A percentile compares a stretch with the other conserved stretches of the same genome.
These are phyloP conservation scores for Loxodonta africana DNA, from an alignment of 2,113 vertebrate genomes.

Conservation along the genomic window DNA sequence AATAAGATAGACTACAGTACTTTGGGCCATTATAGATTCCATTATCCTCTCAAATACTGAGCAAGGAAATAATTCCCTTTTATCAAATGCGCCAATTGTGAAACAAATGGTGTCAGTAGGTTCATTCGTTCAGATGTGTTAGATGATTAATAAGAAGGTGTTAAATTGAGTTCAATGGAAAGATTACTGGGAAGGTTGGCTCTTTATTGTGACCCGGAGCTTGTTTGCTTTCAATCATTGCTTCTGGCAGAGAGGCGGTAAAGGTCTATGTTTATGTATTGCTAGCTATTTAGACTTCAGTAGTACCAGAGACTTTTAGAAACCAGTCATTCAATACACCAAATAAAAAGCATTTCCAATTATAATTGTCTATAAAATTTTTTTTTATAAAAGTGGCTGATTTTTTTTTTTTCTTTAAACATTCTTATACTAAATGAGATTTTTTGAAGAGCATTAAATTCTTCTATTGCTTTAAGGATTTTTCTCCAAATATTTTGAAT, in stretches of 20 bases:
- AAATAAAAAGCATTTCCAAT: conserved; percentile 1
- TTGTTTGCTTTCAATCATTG: background rate
- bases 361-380: background rate
- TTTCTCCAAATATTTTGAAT: conserved; percentile 19
- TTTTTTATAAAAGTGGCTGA: background rate
- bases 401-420: background rate
- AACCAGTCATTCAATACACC: background rate
- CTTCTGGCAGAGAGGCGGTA: background rate
- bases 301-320: background rate
- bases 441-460: conserved; percentile 2
- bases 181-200: background rate
- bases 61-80: conserved; percentile 44
- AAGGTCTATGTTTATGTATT: background rate
- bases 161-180: conserved; percentile 49
- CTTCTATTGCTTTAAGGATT: background rate
- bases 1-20: conserved; percentile 61
- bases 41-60: conserved; percentile 68
- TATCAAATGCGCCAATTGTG: conserved; percentile 40
- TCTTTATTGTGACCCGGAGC: background rate
- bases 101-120: conserved; percentile 46
- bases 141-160: conserved; percentile 19
- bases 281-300: background rate
- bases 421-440: background rate
- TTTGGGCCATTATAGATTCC: conserved; percentile 29
- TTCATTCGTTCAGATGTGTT: conserved; percentile 32